Evolutionary conservation across 2,113 vertebrate genomes (phyloP), one percentile per base, ranked within the genome.

Genomic region (Elephantulus edwardii): DNA sequence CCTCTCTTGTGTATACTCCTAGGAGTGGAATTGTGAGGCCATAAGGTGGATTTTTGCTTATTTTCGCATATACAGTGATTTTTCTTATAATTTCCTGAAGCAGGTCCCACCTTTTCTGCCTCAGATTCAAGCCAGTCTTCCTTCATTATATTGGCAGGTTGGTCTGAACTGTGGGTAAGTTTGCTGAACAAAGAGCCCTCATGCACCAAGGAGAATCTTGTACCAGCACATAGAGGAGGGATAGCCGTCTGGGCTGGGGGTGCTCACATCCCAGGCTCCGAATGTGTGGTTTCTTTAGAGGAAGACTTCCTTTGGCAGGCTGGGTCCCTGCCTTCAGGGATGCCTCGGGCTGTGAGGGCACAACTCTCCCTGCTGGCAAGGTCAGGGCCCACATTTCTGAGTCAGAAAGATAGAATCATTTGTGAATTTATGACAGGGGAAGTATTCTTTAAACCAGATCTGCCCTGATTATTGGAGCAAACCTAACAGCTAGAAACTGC

Each of bases 361-460:
- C 46, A 58, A 13, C 42, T 86, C 60, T 92, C 16, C 28, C 80
- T 88, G 7, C 38, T 60, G 48, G 83, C 91, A 90, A 93, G 91
- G 95, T 94, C 89, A 95, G 78, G 86, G 35, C 24, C 60, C 52
- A 86, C 80, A 83, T 94, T 83, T 76, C 86, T 86, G 46, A 86
- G 64, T 11, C 50, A 60, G 58, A 26, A 40, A 88, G 76, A 72
- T 26, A 72, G 40, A 93, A 74, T 72, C 70, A 72, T 62, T 91
- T 86, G 71, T 90, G 91, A 92, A 91, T 74, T 82, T 74, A 77
- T 94, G 91, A 92, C 76, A 91, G 17, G 81, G 54, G 83, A 83
- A 76, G 88, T 95, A 87, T 68, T 82, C 77, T 83, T 86, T 92
- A 88, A 52, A 71, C 22, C n/a, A 64, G 88, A 33, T 64, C 30